These are phyloP conservation scores for Cyprinodon brontotheroides DNA, from an alignment of 2,113 vertebrate genomes.

Conservation along the genomic window DNA sequence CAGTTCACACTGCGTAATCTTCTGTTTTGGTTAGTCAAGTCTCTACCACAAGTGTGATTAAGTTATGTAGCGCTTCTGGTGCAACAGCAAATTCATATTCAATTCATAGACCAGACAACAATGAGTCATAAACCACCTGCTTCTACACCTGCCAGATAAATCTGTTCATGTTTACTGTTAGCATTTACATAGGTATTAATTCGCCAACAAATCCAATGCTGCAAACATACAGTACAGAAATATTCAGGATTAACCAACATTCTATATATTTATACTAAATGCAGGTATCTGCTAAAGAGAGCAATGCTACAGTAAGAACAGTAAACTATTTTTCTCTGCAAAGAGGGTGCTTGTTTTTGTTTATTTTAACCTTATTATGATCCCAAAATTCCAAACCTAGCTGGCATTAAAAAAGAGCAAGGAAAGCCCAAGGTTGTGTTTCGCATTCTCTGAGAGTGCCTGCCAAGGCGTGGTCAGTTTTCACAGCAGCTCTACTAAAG, in stretches of 20 bases:
- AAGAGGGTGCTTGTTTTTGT: constrained; percentile 6
- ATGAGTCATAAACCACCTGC: constrained; percentile 65
- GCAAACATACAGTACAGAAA: neutral
- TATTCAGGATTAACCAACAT: neutral
- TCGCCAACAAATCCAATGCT: neutral
- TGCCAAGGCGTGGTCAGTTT: constrained; percentile 59
- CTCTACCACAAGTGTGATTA: constrained; percentile 37
- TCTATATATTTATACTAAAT: neutral
- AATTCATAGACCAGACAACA: constrained; percentile 20
- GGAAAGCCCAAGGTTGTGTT: constrained; percentile 67
- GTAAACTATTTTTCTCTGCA: neutral
- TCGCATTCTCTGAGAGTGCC: constrained; percentile 53
- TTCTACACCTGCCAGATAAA: constrained; percentile 62
- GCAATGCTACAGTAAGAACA: neutral
- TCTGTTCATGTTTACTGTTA: constrained; percentile 52
- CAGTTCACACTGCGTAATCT: neutral
- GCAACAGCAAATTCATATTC: constrained; percentile 33
- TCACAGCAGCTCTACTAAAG: constrained; percentile 61
- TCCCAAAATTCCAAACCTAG: constrained; percentile 1
- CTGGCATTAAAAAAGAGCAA: constrained; percentile 49
- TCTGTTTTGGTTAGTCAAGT: constrained; percentile 28
- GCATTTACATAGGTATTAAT: constrained; percentile 12
- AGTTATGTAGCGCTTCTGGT: constrained; percentile 41
- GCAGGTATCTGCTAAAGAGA: constrained; percentile 8
- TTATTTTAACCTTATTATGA: constrained; percentile 13